These are phyloP conservation scores for Cranoglanis bouderius DNA, from an alignment of 2,113 vertebrate species.

Conservation along the genomic window DNA sequence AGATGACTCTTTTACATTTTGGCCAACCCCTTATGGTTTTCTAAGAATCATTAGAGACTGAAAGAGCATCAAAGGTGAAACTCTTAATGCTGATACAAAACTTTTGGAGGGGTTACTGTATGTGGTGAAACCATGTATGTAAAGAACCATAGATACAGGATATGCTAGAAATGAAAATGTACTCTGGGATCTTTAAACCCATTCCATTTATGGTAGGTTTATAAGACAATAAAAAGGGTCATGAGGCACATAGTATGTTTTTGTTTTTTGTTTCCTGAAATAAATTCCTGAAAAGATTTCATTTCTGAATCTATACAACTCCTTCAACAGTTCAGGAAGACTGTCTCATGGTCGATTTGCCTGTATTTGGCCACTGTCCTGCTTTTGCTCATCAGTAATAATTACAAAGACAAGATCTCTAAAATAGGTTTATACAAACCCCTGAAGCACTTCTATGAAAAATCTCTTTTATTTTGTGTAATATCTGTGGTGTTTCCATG, in stretches of 20 bases:
- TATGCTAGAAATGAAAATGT: not conserved
- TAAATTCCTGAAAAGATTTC: not conserved
- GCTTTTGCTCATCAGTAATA: not conserved
- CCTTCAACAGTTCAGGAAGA: not conserved
- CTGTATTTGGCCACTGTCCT: slow-evolving; percentile 16
- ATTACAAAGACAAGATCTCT: slow-evolving; percentile 23
- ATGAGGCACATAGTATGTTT: not conserved
- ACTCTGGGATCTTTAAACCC: not conserved
- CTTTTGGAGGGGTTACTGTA: not conserved
- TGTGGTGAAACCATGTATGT: not conserved
- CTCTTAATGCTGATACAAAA: not conserved
- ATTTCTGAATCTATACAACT: not conserved
- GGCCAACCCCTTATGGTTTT: not conserved
- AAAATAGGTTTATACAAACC: not conserved
- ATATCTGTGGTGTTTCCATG: not conserved
- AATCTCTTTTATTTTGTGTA: not conserved
- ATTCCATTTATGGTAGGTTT: not conserved
- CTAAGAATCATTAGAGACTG: not conserved
- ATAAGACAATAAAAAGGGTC: not conserved
- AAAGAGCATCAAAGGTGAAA: not conserved
- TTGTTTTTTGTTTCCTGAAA: not conserved
- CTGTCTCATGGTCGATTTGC: not conserved
- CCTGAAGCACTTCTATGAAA: not conserved
- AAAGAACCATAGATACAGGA: not conserved
- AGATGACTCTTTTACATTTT: not conserved